A percentile compares a stretch with the other conserved stretches of the same genome.
Conservation (phyloP, 2,113 vertebrate genomes). For the Panthera uncia region DNA sequence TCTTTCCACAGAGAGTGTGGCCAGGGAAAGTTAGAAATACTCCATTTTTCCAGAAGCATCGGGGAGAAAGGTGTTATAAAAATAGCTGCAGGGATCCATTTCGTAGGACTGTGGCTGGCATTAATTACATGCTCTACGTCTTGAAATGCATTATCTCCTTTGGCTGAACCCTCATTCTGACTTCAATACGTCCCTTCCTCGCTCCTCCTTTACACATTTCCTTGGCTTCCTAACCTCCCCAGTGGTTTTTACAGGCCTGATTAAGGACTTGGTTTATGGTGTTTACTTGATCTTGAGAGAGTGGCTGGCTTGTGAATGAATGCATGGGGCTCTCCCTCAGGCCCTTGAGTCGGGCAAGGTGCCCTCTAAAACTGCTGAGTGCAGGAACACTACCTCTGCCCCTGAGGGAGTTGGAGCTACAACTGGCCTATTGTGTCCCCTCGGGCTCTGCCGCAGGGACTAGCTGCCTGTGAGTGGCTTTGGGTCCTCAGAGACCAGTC, state of each 20-base stretch:
- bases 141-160: background rate
- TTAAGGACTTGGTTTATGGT: background rate
- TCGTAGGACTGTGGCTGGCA: background rate
- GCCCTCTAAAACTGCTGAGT: constrained; percentile 10
- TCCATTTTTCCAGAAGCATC: background rate
- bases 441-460: background rate
- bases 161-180: background rate
- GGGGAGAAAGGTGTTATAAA: background rate
- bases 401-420: background rate
- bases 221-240: background rate
- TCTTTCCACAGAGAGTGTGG: background rate
- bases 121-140: background rate
- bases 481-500: background rate
- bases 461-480: background rate
- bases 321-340: rapidly evolving
- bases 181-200: background rate
- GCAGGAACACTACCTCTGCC: background rate
- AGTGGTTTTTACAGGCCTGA: background rate
- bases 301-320: background rate
- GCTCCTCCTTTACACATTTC: background rate
- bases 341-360: background rate
- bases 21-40: background rate
- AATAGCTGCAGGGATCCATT: background rate
- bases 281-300: background rate
- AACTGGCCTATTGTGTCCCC: background rate